Evolutionary conservation across 2,113 vertebrate genomes (phyloP).

Genomic region (Peromyscus polionotus): DNA sequence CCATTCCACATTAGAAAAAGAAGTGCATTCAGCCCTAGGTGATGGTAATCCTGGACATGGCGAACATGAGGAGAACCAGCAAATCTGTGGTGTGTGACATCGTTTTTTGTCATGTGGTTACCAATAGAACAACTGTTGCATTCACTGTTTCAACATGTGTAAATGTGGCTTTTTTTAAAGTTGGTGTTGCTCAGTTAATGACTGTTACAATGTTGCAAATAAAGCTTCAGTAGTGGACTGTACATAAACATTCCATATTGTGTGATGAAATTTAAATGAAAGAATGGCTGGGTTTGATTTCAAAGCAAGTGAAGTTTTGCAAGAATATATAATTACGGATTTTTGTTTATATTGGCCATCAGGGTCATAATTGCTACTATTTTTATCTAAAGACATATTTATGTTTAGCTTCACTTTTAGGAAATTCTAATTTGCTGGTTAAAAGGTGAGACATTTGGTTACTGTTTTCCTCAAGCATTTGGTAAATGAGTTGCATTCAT

Average conservation of each 20-base stretch:
- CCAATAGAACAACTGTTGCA: conserved; percentile 86
- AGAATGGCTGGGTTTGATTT: conserved; percentile 81
- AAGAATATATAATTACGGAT: conserved; percentile 72
- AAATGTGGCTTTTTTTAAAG: conserved; percentile 87
- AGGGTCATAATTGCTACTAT: conserved; percentile 63
- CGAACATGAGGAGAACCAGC: conserved; percentile 89
- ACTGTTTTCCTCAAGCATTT: conserved; percentile 73
- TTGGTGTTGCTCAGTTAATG: conserved; percentile 88
- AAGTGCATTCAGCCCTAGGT: conserved; percentile 87
- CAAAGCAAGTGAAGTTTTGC: conserved; percentile 72
- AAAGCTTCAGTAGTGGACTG: conserved; percentile 84
- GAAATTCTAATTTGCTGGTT: conserved; percentile 82
- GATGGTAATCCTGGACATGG: conserved; percentile 83
- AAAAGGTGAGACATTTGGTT: conserved; percentile 68
- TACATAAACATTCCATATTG: conserved; percentile 81
- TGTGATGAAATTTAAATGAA: conserved; percentile 82
- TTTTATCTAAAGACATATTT: conserved; percentile 75
- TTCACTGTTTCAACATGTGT: conserved; percentile 86
- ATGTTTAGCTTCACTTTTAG: conserved; percentile 87
- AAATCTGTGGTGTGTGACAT: conserved; percentile 86
- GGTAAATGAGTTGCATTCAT: conserved; percentile 75
- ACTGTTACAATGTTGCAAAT: conserved; percentile 88
- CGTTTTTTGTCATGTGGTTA: conserved; percentile 85
- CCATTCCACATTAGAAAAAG: conserved; percentile 89
- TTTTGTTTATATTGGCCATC: conserved; percentile 83